These are phyloP conservation scores for Equus quagga DNA, from an alignment of 2,113 vertebrate genomes.

Conservation along the genomic window DNA sequence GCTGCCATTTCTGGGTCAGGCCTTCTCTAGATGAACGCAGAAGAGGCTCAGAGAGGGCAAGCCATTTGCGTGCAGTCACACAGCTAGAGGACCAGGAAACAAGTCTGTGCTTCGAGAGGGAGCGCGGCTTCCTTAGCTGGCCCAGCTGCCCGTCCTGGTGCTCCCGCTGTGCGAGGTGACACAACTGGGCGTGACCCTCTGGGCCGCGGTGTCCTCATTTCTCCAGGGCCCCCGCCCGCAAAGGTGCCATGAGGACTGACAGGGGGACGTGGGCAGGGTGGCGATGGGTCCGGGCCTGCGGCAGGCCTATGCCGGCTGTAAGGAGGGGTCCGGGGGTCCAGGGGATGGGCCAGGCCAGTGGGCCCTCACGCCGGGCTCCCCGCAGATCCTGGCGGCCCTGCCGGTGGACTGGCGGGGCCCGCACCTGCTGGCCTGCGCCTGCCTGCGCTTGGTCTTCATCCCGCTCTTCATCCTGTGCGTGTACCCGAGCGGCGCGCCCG, in stretches of 20 bases:
- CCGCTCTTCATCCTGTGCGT: constrained; percentile 98
- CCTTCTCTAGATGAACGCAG: neutral
- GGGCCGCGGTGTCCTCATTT: fast-evolving
- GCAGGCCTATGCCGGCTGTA: neutral
- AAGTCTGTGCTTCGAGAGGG: neutral
- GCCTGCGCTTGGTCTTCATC: constrained; percentile 95
- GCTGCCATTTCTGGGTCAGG: neutral
- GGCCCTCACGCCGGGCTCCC: fast-evolving
- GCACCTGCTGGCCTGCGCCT: constrained; percentile 95
- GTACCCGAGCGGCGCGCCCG: constrained; percentile 91
- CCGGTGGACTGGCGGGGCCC: constrained; percentile 95
- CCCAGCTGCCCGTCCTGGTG: fast-evolving
- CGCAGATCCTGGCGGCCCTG: constrained; percentile 96
- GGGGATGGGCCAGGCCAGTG: too few relatives aligned
- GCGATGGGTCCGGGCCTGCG: fast-evolving
- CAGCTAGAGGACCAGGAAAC: neutral
- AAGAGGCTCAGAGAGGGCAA: neutral
- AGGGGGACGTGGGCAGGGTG: fast-evolving
- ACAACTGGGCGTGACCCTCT: neutral
- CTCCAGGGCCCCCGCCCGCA: fast-evolving
- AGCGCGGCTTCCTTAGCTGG: neutral
- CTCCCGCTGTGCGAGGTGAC: fast-evolving
- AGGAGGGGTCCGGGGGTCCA: too few relatives aligned
- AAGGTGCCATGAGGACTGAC: fast-evolving
- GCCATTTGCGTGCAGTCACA: neutral